Percentiles rank a stretch among this genome's conserved stretches.
These are phyloP conservation scores for Echinometra lucunter DNA, from an alignment of 53 echinoderm and acorn worm genomes.

Conservation along the genomic window DNA sequence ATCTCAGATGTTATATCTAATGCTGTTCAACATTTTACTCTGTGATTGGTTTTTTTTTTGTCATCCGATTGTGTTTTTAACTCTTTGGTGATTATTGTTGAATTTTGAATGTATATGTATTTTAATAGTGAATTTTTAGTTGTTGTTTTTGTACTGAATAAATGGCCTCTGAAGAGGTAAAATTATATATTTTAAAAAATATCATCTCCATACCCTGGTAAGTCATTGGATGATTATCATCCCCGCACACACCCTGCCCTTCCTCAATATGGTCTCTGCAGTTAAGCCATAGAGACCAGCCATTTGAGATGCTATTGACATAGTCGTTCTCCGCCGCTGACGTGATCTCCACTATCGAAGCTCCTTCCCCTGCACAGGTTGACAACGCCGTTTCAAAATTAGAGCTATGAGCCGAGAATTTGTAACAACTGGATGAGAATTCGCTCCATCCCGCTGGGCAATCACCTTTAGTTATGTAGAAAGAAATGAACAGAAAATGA, in stretches of 20 bases:
- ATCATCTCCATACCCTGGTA: background rate
- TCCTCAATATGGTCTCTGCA: slow-evolving; percentile 1
- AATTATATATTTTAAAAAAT: too few relatives aligned
- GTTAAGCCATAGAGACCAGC: background rate
- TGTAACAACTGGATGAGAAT: slow-evolving; percentile 10
- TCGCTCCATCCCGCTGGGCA: background rate
- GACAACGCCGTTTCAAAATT: background rate
- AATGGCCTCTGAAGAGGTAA: too few relatives aligned
- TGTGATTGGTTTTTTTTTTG: too few relatives aligned
- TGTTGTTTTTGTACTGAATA: too few relatives aligned
- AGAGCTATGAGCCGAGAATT: background rate
- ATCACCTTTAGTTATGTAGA: background rate
- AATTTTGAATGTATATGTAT: too few relatives aligned
- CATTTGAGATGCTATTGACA: background rate
- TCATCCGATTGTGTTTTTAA: too few relatives aligned
- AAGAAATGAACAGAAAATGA: background rate
- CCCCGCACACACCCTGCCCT: background rate
- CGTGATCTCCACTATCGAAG: slow-evolving; percentile 25
- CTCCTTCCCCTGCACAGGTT: background rate
- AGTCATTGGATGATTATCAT: background rate
- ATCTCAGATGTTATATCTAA: too few relatives aligned
- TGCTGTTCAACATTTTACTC: too few relatives aligned
- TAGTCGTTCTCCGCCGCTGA: slow-evolving; percentile 12
- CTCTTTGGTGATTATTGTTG: too few relatives aligned
- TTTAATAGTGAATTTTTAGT: too few relatives aligned